Percentiles rank a stretch among this genome's conserved stretches.
Evolutionary conservation across 2,888 invertebrate genomes (phyloP).

Genomic region (Galerucella calmariensis): DNA sequence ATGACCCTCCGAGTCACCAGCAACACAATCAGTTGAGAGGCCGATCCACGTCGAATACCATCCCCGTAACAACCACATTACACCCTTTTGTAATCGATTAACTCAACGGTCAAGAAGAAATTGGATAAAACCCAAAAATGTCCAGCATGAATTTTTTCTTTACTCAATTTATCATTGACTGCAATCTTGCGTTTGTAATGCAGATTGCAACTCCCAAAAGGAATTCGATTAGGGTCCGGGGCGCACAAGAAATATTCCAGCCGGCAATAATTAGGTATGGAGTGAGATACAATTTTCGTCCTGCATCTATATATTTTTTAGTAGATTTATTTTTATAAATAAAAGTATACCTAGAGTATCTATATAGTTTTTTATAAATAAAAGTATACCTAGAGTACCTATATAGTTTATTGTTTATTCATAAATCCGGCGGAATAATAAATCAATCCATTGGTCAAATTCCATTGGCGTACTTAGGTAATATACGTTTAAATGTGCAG

Average conservation of each 20-base stretch:
- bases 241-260: slow-evolving; percentile 16
- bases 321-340: background rate
- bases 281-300: background rate
- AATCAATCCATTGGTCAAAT: no score
- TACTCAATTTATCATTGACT: slow-evolving; percentile 56
- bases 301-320: background rate
- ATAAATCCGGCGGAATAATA: no score
- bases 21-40: no score
- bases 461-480: no score
- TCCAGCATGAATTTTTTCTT: slow-evolving; percentile 34
- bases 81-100: slow-evolving; percentile 25
- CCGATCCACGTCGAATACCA: no score
- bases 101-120: slow-evolving; percentile 26
- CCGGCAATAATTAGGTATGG: slow-evolving; percentile 8
- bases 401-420: no score
- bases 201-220: slow-evolving; percentile 54
- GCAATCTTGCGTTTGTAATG: slow-evolving; percentile 61
- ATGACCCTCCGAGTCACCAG: no score
- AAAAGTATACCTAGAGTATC: no score
- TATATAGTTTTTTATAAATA: background rate
- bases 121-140: slow-evolving; percentile 22
- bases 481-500: no score
- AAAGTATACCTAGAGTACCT: no score
- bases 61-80: no score
- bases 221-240: slow-evolving; percentile 37